These are phyloP conservation scores for Zaprionus africanus DNA, from an alignment of 1,140 invertebrate species.

Conservation along the genomic window DNA sequence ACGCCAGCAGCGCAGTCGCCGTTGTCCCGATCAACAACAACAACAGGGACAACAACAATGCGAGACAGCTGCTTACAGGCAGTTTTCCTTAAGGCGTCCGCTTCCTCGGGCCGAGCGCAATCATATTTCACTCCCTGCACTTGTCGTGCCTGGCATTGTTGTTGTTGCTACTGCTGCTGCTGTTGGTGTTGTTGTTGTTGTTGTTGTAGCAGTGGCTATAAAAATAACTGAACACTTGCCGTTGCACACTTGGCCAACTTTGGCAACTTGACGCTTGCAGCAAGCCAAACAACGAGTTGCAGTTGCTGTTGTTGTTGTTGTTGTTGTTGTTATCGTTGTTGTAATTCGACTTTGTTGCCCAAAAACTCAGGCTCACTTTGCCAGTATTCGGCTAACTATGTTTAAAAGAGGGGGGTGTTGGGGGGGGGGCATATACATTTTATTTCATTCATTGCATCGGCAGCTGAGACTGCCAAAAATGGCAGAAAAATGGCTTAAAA, in stretches of 20 bases:
- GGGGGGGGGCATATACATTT: conserved; percentile 54
- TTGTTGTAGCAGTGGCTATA: conserved; percentile 55
- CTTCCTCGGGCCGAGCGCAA: conserved; percentile 44
- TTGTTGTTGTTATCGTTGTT: conserved; percentile 32
- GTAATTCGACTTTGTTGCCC: conserved; percentile 44
- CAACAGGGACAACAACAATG: conserved; percentile 26
- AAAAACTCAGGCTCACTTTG: conserved; percentile 35
- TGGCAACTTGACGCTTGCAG: conserved; percentile 75
- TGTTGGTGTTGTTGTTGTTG: conserved; percentile 4
- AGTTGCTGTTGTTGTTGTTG: conserved; percentile 46
- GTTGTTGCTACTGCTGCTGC: conserved; percentile 13
- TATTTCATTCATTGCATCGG: conserved; percentile 78
- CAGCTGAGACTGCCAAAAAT: conserved; percentile 48
- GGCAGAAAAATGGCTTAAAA: conserved; percentile 40
- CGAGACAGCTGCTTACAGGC: conserved; percentile 29
- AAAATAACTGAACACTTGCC: conserved; percentile 77
- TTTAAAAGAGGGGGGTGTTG: neutral
- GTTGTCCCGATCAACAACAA: conserved; percentile 11
- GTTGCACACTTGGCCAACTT: conserved; percentile 80
- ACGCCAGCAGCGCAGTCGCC: conserved; percentile 9
- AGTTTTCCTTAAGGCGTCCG: conserved; percentile 56
- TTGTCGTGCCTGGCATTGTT: conserved; percentile 55
- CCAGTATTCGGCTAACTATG: conserved; percentile 54
- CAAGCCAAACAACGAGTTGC: conserved; percentile 66
- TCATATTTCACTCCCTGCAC: conserved; percentile 79